Percentiles rank a stretch among this genome's conserved stretches.
phyloP scores from a whole-genome alignment of 2,888 invertebrate species.

The Bibio marci region DNA sequence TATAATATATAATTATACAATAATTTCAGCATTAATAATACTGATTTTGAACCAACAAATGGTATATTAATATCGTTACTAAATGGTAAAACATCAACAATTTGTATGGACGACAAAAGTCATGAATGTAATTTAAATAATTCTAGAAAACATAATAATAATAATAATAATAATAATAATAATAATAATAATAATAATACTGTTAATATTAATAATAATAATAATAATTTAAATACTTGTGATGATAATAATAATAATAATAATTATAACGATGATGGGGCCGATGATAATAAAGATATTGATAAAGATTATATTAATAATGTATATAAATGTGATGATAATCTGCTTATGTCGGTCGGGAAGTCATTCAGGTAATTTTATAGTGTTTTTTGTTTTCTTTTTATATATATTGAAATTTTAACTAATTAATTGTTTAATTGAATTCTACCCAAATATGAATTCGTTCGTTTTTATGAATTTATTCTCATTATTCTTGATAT shows the following conservation, averaged over 20 bases:
- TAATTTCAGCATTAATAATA: no score
- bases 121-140: neutral
- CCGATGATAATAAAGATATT: conserved; percentile 5
- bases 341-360: conserved; percentile 29
- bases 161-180: conserved; percentile 8
- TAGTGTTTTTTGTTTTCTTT: neutral
- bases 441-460: no score
- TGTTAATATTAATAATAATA: conserved; percentile 17
- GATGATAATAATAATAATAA: conserved; percentile 8
- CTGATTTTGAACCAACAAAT: no score
- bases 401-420: no score
- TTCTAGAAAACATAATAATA: conserved; percentile 5
- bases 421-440: no score
- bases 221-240: conserved; percentile 21
- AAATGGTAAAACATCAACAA: neutral
- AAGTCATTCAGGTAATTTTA: conserved; percentile 31
- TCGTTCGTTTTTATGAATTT: no score
- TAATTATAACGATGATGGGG: neutral
- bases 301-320: conserved; percentile 6
- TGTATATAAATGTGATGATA: conserved; percentile 9
- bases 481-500: no score
- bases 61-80: no score
- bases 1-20: no score
- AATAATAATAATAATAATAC: conserved; percentile 2
- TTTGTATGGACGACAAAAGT: neutral